Evolutionary conservation across 2,113 vertebrate genomes (phyloP).

Genomic region (Rhinogobius similis): DNA sequence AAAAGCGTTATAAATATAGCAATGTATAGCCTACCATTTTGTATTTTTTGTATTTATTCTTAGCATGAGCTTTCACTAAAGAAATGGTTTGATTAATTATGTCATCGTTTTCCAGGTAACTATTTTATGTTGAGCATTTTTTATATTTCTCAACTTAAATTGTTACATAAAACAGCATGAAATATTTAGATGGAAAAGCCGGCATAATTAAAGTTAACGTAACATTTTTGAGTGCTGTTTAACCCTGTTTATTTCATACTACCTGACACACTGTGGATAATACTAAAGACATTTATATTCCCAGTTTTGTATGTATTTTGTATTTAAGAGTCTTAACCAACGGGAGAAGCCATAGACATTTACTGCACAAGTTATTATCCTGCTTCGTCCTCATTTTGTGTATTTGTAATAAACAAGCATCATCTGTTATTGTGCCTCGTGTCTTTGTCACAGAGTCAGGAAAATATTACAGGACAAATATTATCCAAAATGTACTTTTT

Average conservation of each 20-base stretch:
- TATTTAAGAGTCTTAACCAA: conserved; percentile 72
- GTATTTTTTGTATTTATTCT: conserved; percentile 69
- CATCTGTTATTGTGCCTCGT: conserved; percentile 20
- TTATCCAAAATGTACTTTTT: too few species aligned
- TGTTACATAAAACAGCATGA: not conserved
- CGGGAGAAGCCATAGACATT: conserved; percentile 55
- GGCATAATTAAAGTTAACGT: not conserved
- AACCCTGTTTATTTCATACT: conserved; percentile 53
- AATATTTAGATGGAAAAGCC: not conserved
- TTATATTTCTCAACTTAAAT: not conserved
- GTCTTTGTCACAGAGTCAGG: not conserved
- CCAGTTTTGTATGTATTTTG: conserved; percentile 60
- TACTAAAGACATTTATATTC: conserved; percentile 25
- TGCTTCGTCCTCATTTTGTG: conserved; percentile 53
- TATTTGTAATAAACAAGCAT: conserved; percentile 65
- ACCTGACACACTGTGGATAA: conserved; percentile 41
- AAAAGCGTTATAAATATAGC: conserved; percentile 56
- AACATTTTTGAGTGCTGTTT: conserved; percentile 27
- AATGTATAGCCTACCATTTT: conserved; percentile 31
- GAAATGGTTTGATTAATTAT: not conserved
- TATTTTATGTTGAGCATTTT: not conserved
- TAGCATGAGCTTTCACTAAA: conserved; percentile 55
- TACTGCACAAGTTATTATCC: conserved; percentile 39
- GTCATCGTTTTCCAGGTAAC: not conserved
- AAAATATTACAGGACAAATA: too few species aligned